Conservation (phyloP, 2,888 invertebrate species). For the Scaptomyza flava region DNA sequence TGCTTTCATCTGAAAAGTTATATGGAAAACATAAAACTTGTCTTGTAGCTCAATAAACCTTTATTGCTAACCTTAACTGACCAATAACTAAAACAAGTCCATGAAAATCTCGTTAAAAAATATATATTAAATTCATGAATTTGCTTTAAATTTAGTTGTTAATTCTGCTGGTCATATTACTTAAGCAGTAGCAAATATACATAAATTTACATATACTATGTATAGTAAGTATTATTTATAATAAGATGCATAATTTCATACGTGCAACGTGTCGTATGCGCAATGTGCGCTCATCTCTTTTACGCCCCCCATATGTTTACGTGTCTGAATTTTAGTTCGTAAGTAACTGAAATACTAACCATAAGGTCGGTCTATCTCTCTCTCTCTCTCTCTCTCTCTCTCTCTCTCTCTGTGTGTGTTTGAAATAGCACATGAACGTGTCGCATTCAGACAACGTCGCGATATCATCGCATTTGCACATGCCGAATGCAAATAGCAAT, state of each 20-base stretch:
- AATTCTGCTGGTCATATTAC: background rate
- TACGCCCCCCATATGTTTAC: constrained; percentile 38
- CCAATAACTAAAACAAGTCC: background rate
- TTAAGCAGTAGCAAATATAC: background rate
- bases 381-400: constrained; percentile 1
- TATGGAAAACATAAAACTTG: background rate
- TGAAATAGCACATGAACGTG: constrained; percentile 75
- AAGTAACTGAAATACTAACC: constrained; percentile 36
- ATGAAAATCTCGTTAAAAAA: background rate
- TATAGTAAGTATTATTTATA: constrained; percentile 52
- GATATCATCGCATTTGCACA: constrained; percentile 60
- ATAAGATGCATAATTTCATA: constrained; percentile 46
- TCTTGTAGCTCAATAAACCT: background rate
- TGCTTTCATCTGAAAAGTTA: too few relatives aligned
- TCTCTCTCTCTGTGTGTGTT: constrained; percentile 34
- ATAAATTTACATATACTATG: constrained; percentile 23
- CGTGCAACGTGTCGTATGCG: constrained; percentile 69
- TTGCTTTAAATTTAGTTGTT: background rate
- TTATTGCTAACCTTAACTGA: background rate
- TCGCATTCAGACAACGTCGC: constrained; percentile 53
- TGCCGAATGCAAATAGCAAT: constrained; percentile 50
- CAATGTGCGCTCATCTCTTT: constrained; percentile 49
- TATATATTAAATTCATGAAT: background rate
- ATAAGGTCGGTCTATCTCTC: constrained; percentile 8
- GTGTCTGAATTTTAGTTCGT: constrained; percentile 47